Evolutionary conservation across 2,888 invertebrate species (phyloP).

Genomic region (Tethea ocularis): DNA sequence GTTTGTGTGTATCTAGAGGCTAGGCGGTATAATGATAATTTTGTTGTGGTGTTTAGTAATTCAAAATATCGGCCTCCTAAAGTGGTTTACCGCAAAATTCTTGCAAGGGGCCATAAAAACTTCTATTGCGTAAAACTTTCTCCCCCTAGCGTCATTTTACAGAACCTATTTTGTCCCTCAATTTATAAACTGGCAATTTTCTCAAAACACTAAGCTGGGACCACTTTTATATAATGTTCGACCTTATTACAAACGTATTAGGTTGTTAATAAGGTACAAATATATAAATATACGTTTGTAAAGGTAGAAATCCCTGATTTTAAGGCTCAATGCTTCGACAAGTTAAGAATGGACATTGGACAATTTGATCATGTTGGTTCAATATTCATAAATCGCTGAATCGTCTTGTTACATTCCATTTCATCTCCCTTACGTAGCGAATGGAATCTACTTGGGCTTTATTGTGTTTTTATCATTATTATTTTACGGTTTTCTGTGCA

Average conservation of each 20-base stretch:
- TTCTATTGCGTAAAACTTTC: conserved; percentile 11
- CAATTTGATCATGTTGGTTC: conserved; percentile 28
- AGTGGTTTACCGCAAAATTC: neutral
- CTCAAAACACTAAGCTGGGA: conserved; percentile 16
- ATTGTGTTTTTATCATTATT: too few species aligned
- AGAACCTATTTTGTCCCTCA: conserved; percentile 35
- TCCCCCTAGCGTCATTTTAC: conserved; percentile 30
- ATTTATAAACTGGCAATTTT: conserved; percentile 38
- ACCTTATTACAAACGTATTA: conserved; percentile 13
- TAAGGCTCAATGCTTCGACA: conserved; percentile 41
- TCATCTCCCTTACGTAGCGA: too few species aligned
- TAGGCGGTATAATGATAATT: too few species aligned
- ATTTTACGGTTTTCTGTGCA: too few species aligned
- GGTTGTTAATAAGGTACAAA: conserved; percentile 12
- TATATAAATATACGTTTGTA: conserved; percentile 10
- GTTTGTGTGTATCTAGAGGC: too few species aligned
- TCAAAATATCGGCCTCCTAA: neutral
- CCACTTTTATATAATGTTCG: neutral
- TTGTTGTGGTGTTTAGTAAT: neutral
- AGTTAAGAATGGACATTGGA: conserved; percentile 33
- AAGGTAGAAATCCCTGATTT: conserved; percentile 43
- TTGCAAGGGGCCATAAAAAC: neutral
- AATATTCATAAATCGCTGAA: conserved; percentile 30
- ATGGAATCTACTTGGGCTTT: too few species aligned
- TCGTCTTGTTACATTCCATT: neutral